These are phyloP conservation scores for Morinoia aosen DNA, from an alignment of 2,888 invertebrate genomes.

Conservation along the genomic window DNA sequence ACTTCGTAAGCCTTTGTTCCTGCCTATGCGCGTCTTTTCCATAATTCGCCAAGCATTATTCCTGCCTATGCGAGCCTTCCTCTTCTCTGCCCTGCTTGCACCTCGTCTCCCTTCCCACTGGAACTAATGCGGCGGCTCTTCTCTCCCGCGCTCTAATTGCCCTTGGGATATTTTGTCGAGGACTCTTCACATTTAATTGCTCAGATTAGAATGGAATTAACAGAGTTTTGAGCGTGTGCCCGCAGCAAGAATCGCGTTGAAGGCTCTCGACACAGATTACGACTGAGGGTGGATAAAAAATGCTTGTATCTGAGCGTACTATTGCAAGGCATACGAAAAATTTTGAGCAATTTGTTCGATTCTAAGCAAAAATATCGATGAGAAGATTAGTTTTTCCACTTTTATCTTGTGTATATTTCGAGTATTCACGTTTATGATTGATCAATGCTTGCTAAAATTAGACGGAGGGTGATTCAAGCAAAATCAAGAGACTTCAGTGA, in stretches of 20 bases:
- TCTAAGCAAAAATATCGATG: not conserved
- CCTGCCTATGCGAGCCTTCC: not conserved
- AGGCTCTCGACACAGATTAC: not conserved
- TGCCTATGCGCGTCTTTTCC: not conserved
- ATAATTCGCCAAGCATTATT: not conserved
- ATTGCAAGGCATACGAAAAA: not conserved
- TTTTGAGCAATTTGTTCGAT: not conserved
- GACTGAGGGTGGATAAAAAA: not conserved
- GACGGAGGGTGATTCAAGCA: not conserved
- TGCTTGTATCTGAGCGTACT: not conserved
- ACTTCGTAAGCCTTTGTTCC: too few relatives aligned
- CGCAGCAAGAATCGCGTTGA: not conserved
- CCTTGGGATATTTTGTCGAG: constrained; percentile 35
- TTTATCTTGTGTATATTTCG: not conserved
- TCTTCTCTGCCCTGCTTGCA: not conserved
- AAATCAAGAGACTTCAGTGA: not conserved
- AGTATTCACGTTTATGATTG: not conserved
- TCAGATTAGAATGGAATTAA: constrained; percentile 47
- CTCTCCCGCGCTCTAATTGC: constrained; percentile 27
- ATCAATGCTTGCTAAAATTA: not conserved
- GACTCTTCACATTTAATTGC: constrained; percentile 55
- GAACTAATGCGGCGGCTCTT: constrained; percentile 38
- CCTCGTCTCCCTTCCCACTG: not conserved
- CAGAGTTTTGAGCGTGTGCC: constrained; percentile 15
- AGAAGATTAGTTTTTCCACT: not conserved